A percentile compares a stretch with the other conserved stretches of the same genome.
These are phyloP conservation scores for Thalassarche chlororhynchos DNA, from an alignment of 2,113 vertebrate species.

Conservation along the genomic window DNA sequence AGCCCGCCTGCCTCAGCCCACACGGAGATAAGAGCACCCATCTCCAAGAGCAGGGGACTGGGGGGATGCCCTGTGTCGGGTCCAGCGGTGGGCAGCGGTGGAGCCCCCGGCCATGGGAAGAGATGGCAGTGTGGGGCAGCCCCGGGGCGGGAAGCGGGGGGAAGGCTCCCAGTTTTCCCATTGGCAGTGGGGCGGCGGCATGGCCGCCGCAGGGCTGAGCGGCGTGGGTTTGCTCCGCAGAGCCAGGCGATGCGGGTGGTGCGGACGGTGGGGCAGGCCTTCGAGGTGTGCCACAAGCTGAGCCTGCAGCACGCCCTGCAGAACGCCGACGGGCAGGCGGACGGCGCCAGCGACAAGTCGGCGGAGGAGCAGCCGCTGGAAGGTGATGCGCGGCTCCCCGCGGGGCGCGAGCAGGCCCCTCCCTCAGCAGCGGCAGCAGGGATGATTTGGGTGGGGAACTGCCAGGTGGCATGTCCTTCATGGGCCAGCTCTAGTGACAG, in stretches of 20 bases:
- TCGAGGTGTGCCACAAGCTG: constrained; percentile 88
- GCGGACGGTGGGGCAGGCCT: constrained; percentile 85
- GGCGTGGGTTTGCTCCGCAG: neutral
- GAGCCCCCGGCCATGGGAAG: neutral
- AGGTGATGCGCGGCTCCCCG: constrained; percentile 31
- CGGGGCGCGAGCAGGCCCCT: neutral
- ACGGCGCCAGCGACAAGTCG: constrained; percentile 77
- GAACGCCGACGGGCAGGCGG: constrained; percentile 77
- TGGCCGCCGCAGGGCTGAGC: neutral
- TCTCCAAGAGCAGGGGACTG: rapidly evolving
- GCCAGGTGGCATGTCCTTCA: rapidly evolving
- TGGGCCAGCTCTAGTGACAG: neutral
- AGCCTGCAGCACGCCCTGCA: constrained; percentile 85
- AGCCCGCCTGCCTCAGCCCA: neutral
- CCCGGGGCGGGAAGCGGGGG: rapidly evolving
- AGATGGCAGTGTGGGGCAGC: neutral
- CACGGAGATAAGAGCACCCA: rapidly evolving
- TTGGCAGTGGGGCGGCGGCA: rapidly evolving
- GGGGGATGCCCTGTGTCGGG: rapidly evolving
- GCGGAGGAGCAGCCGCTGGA: constrained; percentile 69
- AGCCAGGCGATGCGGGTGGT: constrained; percentile 87
- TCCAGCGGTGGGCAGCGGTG: neutral
- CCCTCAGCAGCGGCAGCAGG: rapidly evolving
- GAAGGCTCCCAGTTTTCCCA: neutral
- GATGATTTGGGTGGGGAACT: neutral